These are phyloP conservation scores for Cliona cf. orientalis DNA, from an alignment of 37 sponge, comb jelly and placozoan genomes.

Conservation along the genomic window DNA sequence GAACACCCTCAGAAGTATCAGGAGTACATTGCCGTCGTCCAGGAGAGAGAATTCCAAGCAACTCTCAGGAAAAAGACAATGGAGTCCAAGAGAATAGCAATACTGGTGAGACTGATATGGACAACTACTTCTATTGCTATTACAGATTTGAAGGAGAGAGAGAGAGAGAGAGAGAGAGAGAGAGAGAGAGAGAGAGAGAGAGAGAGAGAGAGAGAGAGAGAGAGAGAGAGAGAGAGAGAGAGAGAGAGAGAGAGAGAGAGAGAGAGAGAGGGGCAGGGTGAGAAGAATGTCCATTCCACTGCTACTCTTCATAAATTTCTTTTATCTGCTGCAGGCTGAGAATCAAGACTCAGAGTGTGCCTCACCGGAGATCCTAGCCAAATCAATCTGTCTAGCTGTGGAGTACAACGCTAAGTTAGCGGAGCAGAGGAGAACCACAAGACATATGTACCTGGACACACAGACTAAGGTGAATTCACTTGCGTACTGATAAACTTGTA, in stretches of 20 bases:
- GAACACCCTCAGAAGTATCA: conserved; percentile 39
- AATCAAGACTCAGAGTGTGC: not conserved
- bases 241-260: too few species aligned
- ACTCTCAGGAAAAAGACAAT: conserved; percentile 24
- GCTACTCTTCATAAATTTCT: too few species aligned
- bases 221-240: too few species aligned
- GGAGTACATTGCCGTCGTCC: conserved; percentile 59
- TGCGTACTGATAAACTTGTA: not conserved
- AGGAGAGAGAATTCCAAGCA: conserved; percentile 60
- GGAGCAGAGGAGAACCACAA: conserved; percentile 4
- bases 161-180: conserved; percentile 15
- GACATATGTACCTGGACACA: conserved; percentile 23
- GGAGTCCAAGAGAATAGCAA: conserved; percentile 40
- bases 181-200: conserved; percentile 24
- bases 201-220: conserved; percentile 16
- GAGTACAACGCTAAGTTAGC: conserved; percentile 31
- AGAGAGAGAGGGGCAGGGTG: too few species aligned
- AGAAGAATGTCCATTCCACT: too few species aligned
- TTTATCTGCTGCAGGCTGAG: not conserved
- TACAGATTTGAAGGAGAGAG: not conserved
- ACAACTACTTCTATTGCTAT: not conserved
- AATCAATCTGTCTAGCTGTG: too few species aligned
- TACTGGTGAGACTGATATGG: conserved; percentile 3
- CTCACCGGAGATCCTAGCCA: conserved; percentile 1
- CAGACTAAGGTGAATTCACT: conserved; percentile 41